These are phyloP conservation scores for Anolis sagrei DNA, from an alignment of 2,113 vertebrate species.

Conservation along the genomic window DNA sequence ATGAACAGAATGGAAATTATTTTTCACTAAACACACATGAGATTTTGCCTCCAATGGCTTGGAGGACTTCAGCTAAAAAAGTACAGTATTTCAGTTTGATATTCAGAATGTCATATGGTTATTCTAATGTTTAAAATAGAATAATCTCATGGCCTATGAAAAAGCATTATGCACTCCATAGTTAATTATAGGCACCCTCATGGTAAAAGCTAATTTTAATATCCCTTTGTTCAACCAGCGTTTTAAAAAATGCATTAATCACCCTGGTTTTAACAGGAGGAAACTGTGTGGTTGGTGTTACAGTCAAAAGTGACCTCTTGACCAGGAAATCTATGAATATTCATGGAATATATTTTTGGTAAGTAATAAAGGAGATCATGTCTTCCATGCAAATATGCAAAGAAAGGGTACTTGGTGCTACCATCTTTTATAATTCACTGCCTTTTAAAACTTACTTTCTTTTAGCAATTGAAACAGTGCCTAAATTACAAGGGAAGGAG, in stretches of 20 bases:
- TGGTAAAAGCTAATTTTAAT: background rate
- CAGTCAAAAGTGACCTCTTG: conserved; percentile 9
- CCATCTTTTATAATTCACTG: background rate
- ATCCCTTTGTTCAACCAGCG: background rate
- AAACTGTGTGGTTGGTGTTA: background rate
- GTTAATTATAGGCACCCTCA: background rate
- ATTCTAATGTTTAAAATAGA: background rate
- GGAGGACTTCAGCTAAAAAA: no score
- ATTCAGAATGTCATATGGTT: background rate
- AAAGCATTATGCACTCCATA: background rate
- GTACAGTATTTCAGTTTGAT: no score
- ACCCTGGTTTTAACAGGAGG: background rate
- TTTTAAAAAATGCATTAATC: conserved; percentile 10
- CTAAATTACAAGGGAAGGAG: background rate
- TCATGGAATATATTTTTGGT: background rate
- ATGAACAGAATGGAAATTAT: background rate
- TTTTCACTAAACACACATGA: background rate
- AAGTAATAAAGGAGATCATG: background rate
- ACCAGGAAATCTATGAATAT: conserved; percentile 19
- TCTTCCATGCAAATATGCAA: background rate
- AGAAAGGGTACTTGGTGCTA: background rate
- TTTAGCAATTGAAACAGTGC: background rate
- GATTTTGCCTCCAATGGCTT: background rate
- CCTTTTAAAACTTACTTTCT: background rate
- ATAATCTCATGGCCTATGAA: background rate